Percentiles rank a stretch among this genome's conserved stretches.
These are phyloP conservation scores for Bradypodion ventrale DNA, from an alignment of 2,797 vertebrate species.

Conservation along the genomic window DNA sequence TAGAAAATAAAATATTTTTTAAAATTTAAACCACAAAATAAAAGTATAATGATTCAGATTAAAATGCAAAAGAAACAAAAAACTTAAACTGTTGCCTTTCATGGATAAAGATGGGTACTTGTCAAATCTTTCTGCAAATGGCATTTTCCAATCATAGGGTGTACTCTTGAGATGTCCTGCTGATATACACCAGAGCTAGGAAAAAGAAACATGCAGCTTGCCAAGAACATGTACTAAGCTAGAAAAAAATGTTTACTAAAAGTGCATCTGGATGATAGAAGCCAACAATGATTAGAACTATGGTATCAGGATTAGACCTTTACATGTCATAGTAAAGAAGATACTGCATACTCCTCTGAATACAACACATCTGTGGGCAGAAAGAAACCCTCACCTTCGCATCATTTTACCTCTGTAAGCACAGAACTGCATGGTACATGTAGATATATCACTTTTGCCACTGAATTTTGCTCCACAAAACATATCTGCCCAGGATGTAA, in stretches of 20 bases:
- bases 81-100: neutral
- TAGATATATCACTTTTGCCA: neutral
- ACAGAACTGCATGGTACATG: neutral
- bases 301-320: neutral
- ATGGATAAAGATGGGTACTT: neutral
- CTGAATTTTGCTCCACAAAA: neutral
- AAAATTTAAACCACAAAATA: no score
- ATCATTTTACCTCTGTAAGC: no score
- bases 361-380: no score
- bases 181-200: neutral
- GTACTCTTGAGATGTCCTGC: neutral
- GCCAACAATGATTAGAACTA: neutral
- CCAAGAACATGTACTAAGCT: neutral
- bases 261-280: neutral
- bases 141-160: neutral
- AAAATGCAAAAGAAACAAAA: neutral
- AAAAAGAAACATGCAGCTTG: neutral
- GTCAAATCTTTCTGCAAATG: neutral
- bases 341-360: no score
- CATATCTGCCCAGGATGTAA: neutral
- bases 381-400: no score
- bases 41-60: neutral
- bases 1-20: no score
- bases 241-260: neutral
- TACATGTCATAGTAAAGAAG: neutral